phyloP scores from a whole-genome alignment of 2,888 invertebrate genomes.

The Chaetogeoica ovagalla region DNA sequence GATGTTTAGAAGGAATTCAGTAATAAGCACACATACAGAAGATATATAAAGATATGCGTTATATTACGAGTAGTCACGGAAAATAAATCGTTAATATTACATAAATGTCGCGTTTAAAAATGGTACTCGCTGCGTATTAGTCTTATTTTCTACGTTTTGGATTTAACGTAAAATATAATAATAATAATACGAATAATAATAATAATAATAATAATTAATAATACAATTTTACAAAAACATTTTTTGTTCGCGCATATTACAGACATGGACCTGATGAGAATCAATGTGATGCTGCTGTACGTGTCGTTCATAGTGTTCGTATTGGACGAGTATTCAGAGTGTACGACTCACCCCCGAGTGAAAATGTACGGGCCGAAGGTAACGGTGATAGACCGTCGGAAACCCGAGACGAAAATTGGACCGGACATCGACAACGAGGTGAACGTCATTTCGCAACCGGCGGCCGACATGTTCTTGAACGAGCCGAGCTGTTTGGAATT shows the following conservation, averaged over 20 bases:
- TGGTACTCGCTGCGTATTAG: too few relatives aligned
- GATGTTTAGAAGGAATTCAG: too few relatives aligned
- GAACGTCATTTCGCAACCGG: conserved; percentile 2
- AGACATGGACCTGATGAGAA: conserved; percentile 42
- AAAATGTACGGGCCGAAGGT: conserved; percentile 47
- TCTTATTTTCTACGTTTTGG: too few relatives aligned
- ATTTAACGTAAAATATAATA: too few relatives aligned
- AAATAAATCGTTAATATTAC: too few relatives aligned
- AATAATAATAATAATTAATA: too few relatives aligned
- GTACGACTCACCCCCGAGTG: conserved; percentile 36
- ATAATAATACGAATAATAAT: too few relatives aligned
- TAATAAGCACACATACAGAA: too few relatives aligned
- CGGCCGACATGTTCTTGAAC: conserved; percentile 59
- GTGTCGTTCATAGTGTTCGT: conserved; percentile 7
- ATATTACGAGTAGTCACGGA: too few relatives aligned
- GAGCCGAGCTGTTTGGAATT: conserved; percentile 87
- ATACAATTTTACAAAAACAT: too few relatives aligned
- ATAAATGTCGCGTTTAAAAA: too few relatives aligned
- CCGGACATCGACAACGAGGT: conserved; percentile 4
- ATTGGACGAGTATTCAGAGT: conserved; percentile 23
- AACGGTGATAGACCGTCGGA: conserved; percentile 34
- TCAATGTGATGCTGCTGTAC: conserved; percentile 28
- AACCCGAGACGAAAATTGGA: conserved; percentile 26
- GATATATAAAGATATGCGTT: too few relatives aligned
- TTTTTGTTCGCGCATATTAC: neutral